Percentiles rank a stretch among this genome's conserved stretches.
These are phyloP conservation scores for Stenchaetothrips biformis DNA, from an alignment of 2,888 invertebrate species.

Conservation along the genomic window DNA sequence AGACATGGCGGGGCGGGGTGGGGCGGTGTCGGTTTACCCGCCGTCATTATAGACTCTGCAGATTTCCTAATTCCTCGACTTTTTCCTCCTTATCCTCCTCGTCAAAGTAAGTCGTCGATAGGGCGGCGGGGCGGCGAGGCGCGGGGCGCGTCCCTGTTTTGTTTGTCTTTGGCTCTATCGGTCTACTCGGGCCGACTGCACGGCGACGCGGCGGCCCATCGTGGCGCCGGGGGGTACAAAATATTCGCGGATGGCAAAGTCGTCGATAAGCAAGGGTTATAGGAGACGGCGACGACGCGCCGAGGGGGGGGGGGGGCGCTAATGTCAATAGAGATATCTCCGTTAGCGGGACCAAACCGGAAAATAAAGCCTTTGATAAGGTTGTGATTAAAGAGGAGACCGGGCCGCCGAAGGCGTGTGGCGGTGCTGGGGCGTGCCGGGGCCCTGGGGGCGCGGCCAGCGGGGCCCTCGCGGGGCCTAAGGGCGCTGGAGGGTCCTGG, in stretches of 20 bases:
- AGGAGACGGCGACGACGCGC: background rate
- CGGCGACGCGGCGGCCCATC: background rate
- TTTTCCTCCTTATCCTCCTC: background rate
- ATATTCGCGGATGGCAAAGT: constrained; percentile 4
- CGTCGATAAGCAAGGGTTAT: constrained; percentile 18
- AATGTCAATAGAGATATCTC: constrained; percentile 23
- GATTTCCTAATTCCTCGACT: no score
- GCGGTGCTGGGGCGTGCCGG: background rate
- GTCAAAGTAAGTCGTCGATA: constrained; percentile 6
- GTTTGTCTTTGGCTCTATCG: constrained; percentile 8
- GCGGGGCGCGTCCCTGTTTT: background rate
- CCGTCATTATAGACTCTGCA: background rate
- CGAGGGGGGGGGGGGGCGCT: background rate
- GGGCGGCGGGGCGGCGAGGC: background rate
- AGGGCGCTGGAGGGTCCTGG: background rate
- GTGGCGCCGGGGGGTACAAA: background rate
- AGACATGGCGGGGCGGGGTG: background rate
- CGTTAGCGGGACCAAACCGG: background rate
- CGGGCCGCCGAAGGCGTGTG: background rate
- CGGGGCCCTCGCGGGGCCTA: background rate
- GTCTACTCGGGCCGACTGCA: background rate
- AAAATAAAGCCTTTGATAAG: constrained; percentile 25
- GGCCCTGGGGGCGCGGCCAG: background rate
- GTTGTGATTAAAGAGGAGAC: constrained; percentile 20
- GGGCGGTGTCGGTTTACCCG: background rate